phyloP scores from a whole-genome alignment of 1,140 invertebrate species.

The Spodoptera frugiperda region DNA sequence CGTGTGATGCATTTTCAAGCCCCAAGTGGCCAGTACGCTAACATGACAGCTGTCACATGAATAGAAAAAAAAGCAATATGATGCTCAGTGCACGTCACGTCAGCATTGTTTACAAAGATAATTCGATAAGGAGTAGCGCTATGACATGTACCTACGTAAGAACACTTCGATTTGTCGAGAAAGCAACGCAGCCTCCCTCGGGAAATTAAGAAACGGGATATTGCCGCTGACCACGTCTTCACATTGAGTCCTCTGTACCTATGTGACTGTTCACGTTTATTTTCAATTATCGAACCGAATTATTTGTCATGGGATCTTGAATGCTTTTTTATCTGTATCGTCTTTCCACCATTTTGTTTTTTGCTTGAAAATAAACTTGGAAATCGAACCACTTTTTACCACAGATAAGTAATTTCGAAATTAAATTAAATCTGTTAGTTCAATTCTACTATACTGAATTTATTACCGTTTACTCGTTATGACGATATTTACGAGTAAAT shows the following conservation, averaged over 20 bases:
- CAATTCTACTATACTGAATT: not conserved
- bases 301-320: conserved; percentile 47
- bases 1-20: not conserved
- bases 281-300: conserved; percentile 48
- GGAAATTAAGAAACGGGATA: conserved; percentile 80
- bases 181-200: conserved; percentile 69
- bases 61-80: too few relatives aligned
- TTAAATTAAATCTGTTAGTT: not conserved
- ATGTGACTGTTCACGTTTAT: conserved; percentile 40
- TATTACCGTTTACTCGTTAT: too few relatives aligned
- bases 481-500: too few relatives aligned
- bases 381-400: not conserved
- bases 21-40: not conserved
- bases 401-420: not conserved
- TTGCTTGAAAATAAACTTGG: not conserved
- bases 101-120: conserved; percentile 73
- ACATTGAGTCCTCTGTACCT: conserved; percentile 43
- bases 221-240: conserved; percentile 69
- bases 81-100: not conserved
- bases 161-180: conserved; percentile 79
- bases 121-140: conserved; percentile 60
- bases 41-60: not conserved
- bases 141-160: conserved; percentile 64
- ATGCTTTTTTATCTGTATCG: conserved; percentile 19
- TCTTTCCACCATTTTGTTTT: not conserved